Evolutionary conservation across 1,140 invertebrate species (phyloP), one percentile per base, ranked within the genome.

Genomic region (Ceratoteleas bidentatus): DNA sequence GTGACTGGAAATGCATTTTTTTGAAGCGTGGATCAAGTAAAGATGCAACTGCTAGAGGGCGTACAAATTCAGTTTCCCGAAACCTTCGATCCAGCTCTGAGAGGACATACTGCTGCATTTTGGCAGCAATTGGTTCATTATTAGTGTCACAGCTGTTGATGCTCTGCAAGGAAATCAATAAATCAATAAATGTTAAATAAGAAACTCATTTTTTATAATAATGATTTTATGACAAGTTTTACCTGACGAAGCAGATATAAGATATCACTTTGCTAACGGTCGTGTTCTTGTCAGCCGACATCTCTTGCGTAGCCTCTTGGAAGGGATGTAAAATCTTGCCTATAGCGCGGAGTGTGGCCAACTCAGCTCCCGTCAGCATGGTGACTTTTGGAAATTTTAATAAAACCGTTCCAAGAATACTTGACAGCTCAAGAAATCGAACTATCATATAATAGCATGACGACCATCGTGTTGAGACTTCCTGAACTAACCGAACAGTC

Each of bases 11-110:
- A 56, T 56, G 36, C 3, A 36, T 45, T 38, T 49, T 54, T 58
- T 75, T 75, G 32, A 75, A 75, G 36, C 60, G 8, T 45, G 72
- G 72, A 54, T 65, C 60, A 8, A 75, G 10, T 7, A 75, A 5
- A 16, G 10, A 16, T 32, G 58, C 58, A 9, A 62, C 50, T 24
- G 58, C 58, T 9, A 73, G 32, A 62, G 58, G 52, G 36, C 14
- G 15, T 11, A 73, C 10, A 16, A 16, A 54, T 62, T 72, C 57
- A 13, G 38, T 13, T n/a, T 54, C 40, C 3, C 8, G 49, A 61
- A 72, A 72, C 62, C 68, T 58, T 32, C 58, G 36, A 34, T 72
- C 68, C 3, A 72, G 36, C 32, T 72, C 68, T 15, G 40, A 40
- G 33, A 69, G 33, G 49, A 69, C 53, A 57, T 49, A 49, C 15